A percentile compares a stretch with the other conserved stretches of the same genome.
Evolutionary conservation across 1,140 invertebrate genomes (phyloP).

Genomic region (Trichonephila clavipes): DNA sequence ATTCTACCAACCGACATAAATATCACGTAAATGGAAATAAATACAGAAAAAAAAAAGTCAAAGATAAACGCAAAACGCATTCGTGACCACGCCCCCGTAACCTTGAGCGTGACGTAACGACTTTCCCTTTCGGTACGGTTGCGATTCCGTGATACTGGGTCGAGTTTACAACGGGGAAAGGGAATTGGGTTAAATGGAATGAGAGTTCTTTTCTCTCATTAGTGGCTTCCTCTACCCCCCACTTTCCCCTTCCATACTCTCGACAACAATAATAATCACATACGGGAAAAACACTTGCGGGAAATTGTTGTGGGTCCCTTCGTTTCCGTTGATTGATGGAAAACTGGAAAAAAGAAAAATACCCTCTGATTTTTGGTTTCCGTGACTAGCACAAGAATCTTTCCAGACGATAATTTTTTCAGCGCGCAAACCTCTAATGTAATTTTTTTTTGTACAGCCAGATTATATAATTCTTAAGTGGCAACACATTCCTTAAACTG

Average conservation of each 20-base stretch:
- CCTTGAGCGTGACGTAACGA: conserved; percentile 52
- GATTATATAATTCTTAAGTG: too few relatives aligned
- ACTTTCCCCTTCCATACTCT: background rate
- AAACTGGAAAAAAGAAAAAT: too few relatives aligned
- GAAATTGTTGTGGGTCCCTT: background rate
- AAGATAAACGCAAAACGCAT: conserved; percentile 28
- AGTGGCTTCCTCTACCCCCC: background rate
- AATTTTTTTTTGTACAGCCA: too few relatives aligned
- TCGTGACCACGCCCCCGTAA: conserved; percentile 40
- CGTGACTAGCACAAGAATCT: too few relatives aligned
- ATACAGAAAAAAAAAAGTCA: background rate
- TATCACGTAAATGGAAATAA: background rate
- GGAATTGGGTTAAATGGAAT: conserved; percentile 44
- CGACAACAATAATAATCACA: background rate
- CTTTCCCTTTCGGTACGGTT: conserved; percentile 43
- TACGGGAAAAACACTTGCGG: conserved; percentile 2
- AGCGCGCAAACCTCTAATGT: too few relatives aligned
- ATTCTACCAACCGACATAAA: background rate
- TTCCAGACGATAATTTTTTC: too few relatives aligned
- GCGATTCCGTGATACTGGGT: conserved; percentile 23
- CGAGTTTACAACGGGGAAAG: background rate
- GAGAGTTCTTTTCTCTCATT: conserved; percentile 12
- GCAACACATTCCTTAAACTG: too few relatives aligned
- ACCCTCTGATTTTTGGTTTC: too few relatives aligned
- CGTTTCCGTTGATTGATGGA: too few relatives aligned